Evolutionary conservation across 2,888 invertebrate genomes (phyloP), one percentile per base, ranked within the genome.

Genomic region (Noctuana brunneofusca): DNA sequence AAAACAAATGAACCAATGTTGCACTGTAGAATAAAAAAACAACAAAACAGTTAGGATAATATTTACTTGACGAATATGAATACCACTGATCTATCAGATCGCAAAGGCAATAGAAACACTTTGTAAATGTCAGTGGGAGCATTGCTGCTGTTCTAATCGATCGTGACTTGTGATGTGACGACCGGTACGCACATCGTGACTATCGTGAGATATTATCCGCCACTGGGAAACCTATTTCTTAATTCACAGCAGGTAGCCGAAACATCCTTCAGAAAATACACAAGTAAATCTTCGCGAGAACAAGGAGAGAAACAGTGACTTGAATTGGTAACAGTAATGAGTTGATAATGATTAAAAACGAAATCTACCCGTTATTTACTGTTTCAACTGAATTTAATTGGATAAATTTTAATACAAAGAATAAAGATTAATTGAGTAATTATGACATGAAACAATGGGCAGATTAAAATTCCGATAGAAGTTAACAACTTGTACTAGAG

Each of bases 111-210:
- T 41, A 16, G 41, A 41, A 41, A 41, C 41, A 16, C 16, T 5
- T 0, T 16, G 18, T 14, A 41, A 41, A 41, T 16, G 9, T 16
- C 41, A 41, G 16, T 18, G 8, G 38, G 14, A 2, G 14, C 5
- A 38, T 16, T 16, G 14, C 48, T 48, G 22, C 48, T 22, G 48
- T 3, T 48, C 48, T 48, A 48, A 48, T 22, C 22, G 20, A 48
- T 48, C 48, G 48, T 48, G 48, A 48, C 48, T 48, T n/a, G 48
- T 48, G 48, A 22, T 22, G 12, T 22, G 48, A 22, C 22, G 48
- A 22, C 20, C 48, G 22, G 20, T 22, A 48, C 48, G 22, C 48
- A 22, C 22, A 48, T 22, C 48, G 22, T 22, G 11, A 18, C 46
- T 48, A 20, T 22, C 12, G 16, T 41, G 16, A 14, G 14, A 41